phyloP scores from a whole-genome alignment of 2,888 invertebrate species.

The Pyrgus malvae region DNA sequence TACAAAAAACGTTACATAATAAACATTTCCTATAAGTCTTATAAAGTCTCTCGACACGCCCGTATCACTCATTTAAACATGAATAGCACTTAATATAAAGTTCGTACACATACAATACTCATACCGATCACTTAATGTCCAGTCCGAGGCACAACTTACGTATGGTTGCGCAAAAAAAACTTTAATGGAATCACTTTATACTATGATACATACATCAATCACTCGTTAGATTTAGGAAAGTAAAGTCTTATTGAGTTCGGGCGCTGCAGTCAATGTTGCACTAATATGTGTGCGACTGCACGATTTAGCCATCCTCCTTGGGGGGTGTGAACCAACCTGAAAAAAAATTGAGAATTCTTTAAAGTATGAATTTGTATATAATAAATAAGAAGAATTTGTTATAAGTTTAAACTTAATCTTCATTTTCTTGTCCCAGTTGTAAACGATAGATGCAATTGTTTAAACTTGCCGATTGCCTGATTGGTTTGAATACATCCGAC shows the following conservation, averaged over 20 bases:
- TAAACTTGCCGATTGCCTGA: too few species aligned
- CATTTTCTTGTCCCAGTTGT: too few species aligned
- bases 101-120: conserved; percentile 62
- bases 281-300: conserved; percentile 48
- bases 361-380: too few species aligned
- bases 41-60: conserved; percentile 73
- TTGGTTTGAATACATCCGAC: too few species aligned
- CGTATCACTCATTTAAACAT: conserved; percentile 59
- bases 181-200: conserved; percentile 30
- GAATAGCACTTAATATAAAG: conserved; percentile 70
- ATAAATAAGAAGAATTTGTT: too few species aligned
- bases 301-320: conserved; percentile 93
- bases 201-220: conserved; percentile 39
- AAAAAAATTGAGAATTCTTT: conserved; percentile 41
- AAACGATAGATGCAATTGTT: too few species aligned
- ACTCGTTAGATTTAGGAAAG: conserved; percentile 55
- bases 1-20: conserved; percentile 80
- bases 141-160: conserved; percentile 7
- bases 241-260: conserved; percentile 47
- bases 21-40: conserved; percentile 81
- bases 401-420: too few species aligned
- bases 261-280: conserved; percentile 63
- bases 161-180: conserved; percentile 12
- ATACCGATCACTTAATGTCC: conserved; percentile 31
- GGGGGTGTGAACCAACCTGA: conserved; percentile 95